Evolutionary conservation across 2,113 vertebrate species (phyloP).

Genomic region (Elachura formosa): DNA sequence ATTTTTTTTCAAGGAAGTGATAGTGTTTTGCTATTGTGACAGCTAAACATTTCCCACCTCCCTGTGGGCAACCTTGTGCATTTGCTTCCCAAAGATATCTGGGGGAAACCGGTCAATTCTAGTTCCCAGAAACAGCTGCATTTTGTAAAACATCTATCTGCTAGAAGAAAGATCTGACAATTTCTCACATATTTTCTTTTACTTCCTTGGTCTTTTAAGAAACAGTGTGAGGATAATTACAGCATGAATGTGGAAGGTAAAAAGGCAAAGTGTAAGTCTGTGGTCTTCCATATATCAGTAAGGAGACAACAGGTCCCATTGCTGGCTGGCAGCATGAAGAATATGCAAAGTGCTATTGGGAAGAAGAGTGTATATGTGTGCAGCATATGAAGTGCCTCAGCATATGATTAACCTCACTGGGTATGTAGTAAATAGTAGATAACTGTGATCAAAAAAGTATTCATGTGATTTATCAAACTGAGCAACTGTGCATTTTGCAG

Average conservation of each 20-base stretch:
- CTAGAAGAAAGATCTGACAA: neutral
- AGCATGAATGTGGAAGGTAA: neutral
- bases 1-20: neutral
- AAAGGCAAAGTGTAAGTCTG: neutral
- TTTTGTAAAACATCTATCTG: neutral
- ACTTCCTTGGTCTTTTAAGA: neutral
- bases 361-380: constrained; percentile 50
- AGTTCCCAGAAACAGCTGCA: neutral
- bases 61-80: neutral
- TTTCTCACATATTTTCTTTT: neutral
- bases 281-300: neutral
- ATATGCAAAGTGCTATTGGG: constrained; percentile 59
- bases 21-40: neutral
- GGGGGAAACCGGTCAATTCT: neutral
- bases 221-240: neutral
- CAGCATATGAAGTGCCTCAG: constrained; percentile 61
- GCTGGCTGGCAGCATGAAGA: constrained; percentile 23
- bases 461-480: constrained; percentile 73
- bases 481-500: constrained; percentile 69
- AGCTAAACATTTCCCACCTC: neutral
- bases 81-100: neutral
- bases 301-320: neutral
- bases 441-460: constrained; percentile 73
- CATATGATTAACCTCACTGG: constrained; percentile 66
- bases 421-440: constrained; percentile 72